Base-by-base conservation (phyloP, 2,113 vertebrate genomes). In the Cinclus mexicanus region DNA sequence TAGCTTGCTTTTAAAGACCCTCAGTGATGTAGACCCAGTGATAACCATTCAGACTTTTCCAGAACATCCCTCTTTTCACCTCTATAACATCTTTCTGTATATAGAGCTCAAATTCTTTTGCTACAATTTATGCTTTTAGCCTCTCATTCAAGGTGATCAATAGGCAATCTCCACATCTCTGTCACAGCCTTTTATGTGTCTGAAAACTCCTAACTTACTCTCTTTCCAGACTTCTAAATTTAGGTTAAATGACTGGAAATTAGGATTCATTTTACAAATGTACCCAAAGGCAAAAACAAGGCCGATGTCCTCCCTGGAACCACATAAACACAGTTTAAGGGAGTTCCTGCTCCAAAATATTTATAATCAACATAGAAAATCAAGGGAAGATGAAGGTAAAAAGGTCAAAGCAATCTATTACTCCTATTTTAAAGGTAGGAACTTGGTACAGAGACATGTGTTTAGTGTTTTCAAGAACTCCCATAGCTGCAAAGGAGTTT, bases 21-120 rank as follows among this genome's bases (percentile, higher is more conserved):
- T 11, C 3, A 0, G 0, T 60, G 37, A 71, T 15, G 11, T 5
- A 87, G 19, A 71, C 10, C 12, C 41, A n/a, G 55, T 1, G 0
- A 42, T 42, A 77, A 46, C 12, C 46, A 72, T 17, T 20, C 31
- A 29, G 60, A 39, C 3, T 37, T 18, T 68, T 91, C 55, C 71
- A 86, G 47, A 74, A 74, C 55, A 61, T 46, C 47, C 47, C 6
- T 35, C 33, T 86, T 83, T 83, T 89, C 52, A 93, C 5, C 16
- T 55, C 20, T 61, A 1, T 5, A 47, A 16, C 24, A 7, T 64
- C 68, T 52, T 69, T 77, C n/a, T 59, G 1, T 52, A 70, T 49
- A 28, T 1, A 65, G 9, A 93, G 65, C 33, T 56, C 3, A 0
- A 39, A 90, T 70, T 70, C 26, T 35, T 53, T 65, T 77, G 42